A percentile compares a stretch with the other conserved stretches of the same genome.
phyloP scores from a whole-genome alignment of 2,797 vertebrate species.

The Chelidonichthys spinosus region DNA sequence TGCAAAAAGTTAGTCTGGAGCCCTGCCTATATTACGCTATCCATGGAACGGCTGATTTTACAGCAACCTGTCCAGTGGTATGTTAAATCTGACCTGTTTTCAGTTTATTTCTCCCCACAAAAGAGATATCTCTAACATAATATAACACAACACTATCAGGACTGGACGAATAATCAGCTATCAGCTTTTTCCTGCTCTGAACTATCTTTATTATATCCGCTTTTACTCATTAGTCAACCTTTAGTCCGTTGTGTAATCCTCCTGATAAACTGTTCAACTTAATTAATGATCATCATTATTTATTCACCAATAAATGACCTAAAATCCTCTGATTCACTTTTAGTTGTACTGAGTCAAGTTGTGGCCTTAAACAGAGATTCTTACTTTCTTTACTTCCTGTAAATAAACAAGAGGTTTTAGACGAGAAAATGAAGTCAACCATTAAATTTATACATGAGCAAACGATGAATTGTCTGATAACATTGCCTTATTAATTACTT shows the following conservation, averaged over 20 bases:
- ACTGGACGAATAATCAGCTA: too few relatives aligned
- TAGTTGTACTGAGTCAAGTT: not conserved
- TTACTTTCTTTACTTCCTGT: not conserved
- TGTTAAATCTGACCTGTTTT: too few relatives aligned
- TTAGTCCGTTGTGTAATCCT: not conserved
- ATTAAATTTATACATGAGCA: not conserved
- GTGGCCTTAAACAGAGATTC: not conserved
- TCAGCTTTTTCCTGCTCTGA: too few relatives aligned
- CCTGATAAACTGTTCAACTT: conserved; percentile 16
- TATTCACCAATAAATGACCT: conserved; percentile 1
- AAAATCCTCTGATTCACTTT: not conserved
- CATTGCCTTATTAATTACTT: conserved; percentile 43
- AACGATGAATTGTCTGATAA: conserved; percentile 20
- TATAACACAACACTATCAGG: too few relatives aligned
- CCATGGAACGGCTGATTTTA: too few relatives aligned
- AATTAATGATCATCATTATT: conserved; percentile 13
- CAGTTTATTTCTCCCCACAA: too few relatives aligned
- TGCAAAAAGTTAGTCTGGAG: too few relatives aligned
- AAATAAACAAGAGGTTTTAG: not conserved
- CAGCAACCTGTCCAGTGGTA: too few relatives aligned
- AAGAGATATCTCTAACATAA: too few relatives aligned
- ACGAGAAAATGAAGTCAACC: not conserved
- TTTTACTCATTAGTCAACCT: too few relatives aligned
- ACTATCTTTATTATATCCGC: too few relatives aligned
- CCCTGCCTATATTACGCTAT: too few relatives aligned